These are phyloP conservation scores for Apostichopus californicus DNA, from an alignment of 35 echinoderm and acorn worm genomes.

Conservation along the genomic window DNA sequence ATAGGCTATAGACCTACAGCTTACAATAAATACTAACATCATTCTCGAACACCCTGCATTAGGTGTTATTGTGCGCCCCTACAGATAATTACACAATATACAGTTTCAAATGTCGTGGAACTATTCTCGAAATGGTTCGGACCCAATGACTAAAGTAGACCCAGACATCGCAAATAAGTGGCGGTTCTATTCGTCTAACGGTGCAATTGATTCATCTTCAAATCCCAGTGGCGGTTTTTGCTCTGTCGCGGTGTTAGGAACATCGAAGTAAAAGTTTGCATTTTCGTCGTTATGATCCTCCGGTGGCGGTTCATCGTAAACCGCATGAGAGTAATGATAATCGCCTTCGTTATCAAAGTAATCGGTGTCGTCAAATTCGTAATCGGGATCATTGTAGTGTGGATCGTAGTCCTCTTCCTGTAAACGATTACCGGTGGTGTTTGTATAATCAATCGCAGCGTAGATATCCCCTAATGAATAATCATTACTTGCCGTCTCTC, in stretches of 20 bases:
- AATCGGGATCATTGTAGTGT: background rate
- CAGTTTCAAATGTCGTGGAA: too few species aligned
- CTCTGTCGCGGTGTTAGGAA: background rate
- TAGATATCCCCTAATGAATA: slow-evolving; percentile 42
- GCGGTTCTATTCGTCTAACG: too few species aligned
- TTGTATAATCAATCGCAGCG: background rate
- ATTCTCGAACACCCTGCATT: too few species aligned
- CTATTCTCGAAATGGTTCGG: too few species aligned
- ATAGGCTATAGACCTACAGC: too few species aligned
- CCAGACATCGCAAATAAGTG: too few species aligned
- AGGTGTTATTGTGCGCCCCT: too few species aligned
- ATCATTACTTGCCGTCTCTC: slow-evolving; percentile 41
- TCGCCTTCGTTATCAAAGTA: slow-evolving; percentile 33
- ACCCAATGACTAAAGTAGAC: too few species aligned
- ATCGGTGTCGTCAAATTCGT: slow-evolving; percentile 36
- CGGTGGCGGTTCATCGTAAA: slow-evolving; percentile 37
- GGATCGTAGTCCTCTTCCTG: background rate
- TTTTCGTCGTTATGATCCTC: background rate
- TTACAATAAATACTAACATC: too few species aligned
- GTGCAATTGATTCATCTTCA: background rate
- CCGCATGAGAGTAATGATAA: slow-evolving; percentile 7
- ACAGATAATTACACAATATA: too few species aligned
- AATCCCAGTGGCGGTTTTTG: background rate
- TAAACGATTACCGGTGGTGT: background rate
- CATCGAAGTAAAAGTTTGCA: slow-evolving; percentile 46